phyloP scores from a whole-genome alignment of 2,113 vertebrate species.

The Butorides virescens region DNA sequence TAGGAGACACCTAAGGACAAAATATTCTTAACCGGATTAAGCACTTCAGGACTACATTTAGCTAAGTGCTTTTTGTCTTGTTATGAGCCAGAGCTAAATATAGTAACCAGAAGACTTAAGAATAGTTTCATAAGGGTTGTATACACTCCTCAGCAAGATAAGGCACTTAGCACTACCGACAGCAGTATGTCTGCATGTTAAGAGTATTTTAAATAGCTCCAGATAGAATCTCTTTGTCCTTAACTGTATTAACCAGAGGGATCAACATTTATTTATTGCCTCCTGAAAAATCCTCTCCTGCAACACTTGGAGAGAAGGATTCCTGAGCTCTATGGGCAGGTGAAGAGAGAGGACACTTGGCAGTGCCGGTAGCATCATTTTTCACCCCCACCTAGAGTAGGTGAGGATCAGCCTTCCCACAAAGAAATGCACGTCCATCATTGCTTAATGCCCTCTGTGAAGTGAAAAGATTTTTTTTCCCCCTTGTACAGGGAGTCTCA shows the following conservation, averaged over 20 bases:
- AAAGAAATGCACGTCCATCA: background rate
- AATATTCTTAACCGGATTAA: constrained; percentile 68
- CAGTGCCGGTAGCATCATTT: background rate
- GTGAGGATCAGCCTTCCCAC: background rate
- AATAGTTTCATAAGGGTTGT: constrained; percentile 64
- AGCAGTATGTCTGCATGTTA: constrained; percentile 39
- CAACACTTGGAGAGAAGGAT: background rate
- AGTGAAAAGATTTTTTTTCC: background rate
- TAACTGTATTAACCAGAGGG: constrained; percentile 41
- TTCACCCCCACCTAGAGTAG: background rate
- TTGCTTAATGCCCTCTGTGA: background rate
- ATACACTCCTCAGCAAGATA: constrained; percentile 37
- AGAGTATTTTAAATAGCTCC: constrained; percentile 39
- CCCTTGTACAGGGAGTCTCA: background rate
- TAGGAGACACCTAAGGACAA: constrained; percentile 55
- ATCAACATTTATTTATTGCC: constrained; percentile 57
- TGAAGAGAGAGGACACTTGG: background rate
- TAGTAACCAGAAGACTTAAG: constrained; percentile 55
- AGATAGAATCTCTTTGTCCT: constrained; percentile 58
- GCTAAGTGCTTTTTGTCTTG: constrained; percentile 64
- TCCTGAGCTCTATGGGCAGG: background rate
- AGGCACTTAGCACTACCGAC: constrained; percentile 52
- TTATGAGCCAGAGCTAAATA: constrained; percentile 57
- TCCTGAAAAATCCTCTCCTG: constrained; percentile 33
- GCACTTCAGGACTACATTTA: constrained; percentile 45